These are phyloP conservation scores for Volucella bombylans DNA, from an alignment of 2,888 invertebrate genomes.

Conservation along the genomic window DNA sequence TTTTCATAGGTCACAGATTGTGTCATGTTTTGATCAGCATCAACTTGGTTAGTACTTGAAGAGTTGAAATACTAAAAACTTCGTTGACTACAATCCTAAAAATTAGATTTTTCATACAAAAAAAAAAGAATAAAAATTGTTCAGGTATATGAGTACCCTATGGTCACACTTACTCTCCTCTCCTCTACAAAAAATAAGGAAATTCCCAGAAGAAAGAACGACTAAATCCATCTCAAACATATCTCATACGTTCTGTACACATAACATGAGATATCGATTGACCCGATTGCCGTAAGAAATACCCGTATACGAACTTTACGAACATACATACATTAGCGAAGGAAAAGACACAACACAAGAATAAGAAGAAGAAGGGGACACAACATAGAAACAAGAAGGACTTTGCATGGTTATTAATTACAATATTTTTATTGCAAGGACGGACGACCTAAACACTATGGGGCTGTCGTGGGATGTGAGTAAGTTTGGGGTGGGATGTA, in stretches of 20 bases:
- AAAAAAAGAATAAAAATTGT: too few relatives aligned
- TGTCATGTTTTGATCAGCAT: too few relatives aligned
- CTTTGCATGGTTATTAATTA: slow-evolving; percentile 72
- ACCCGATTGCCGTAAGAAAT: slow-evolving; percentile 64
- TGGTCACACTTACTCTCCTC: not conserved
- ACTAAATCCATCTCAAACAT: slow-evolving; percentile 41
- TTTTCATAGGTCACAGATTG: too few relatives aligned
- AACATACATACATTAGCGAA: not conserved
- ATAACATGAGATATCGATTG: slow-evolving; percentile 64
- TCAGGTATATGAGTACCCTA: too few relatives aligned
- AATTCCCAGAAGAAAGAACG: slow-evolving; percentile 53
- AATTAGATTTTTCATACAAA: too few relatives aligned
- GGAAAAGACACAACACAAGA: not conserved
- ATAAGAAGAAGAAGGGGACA: too few relatives aligned
- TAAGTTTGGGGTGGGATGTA: too few relatives aligned
- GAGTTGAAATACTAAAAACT: too few relatives aligned
- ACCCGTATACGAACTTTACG: not conserved
- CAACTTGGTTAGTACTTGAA: too few relatives aligned
- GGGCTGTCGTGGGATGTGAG: not conserved
- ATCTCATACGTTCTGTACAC: slow-evolving; percentile 21
- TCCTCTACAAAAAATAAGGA: not conserved
- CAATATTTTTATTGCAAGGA: slow-evolving; percentile 70
- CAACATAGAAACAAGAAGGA: not conserved
- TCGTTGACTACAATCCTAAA: too few relatives aligned
- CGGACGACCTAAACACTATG: not conserved